Percentiles rank a stretch among this genome's conserved stretches.
Conservation (phyloP, 1,140 invertebrate genomes). For the Neelides sp. region DNA sequence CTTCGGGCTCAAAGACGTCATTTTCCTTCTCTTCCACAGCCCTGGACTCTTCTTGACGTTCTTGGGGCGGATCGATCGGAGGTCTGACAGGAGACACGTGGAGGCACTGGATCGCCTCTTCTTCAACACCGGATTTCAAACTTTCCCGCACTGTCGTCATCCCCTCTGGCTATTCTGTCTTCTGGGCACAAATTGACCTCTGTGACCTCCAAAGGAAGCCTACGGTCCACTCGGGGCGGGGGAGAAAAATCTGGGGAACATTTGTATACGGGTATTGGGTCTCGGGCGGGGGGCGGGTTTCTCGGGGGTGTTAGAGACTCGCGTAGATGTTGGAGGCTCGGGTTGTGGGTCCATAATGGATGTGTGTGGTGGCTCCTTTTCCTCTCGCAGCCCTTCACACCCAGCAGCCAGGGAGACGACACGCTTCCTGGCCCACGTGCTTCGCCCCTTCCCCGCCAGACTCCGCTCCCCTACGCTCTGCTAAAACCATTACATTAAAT, state of each 20-base stretch:
- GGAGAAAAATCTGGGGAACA: conserved; percentile 12
- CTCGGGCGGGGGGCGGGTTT: no score
- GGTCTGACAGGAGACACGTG: neutral
- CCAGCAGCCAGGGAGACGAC: no score
- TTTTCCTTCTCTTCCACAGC: conserved; percentile 3
- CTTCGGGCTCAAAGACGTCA: neutral
- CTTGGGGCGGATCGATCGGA: neutral
- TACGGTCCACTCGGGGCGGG: neutral
- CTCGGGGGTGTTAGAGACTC: no score
- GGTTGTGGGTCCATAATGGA: no score
- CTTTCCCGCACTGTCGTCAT: conserved; percentile 26
- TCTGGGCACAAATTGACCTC: neutral
- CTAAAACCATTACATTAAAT: no score
- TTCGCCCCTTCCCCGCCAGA: no score
- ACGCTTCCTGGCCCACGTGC: no score
- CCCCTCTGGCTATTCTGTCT: conserved; percentile 1
- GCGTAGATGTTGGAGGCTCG: no score
- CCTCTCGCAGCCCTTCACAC: no score
- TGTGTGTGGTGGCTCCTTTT: no score
- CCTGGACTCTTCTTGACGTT: conserved; percentile 8
- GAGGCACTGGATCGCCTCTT: conserved; percentile 12
- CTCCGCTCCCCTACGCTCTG: no score
- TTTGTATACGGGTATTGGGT: neutral
- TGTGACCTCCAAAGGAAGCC: neutral
- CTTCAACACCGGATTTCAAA: conserved; percentile 18